Percentiles rank a stretch among this genome's conserved stretches.
Evolutionary conservation across 2,797 vertebrate species (phyloP).

Genomic region (Oryzias sinensis): DNA sequence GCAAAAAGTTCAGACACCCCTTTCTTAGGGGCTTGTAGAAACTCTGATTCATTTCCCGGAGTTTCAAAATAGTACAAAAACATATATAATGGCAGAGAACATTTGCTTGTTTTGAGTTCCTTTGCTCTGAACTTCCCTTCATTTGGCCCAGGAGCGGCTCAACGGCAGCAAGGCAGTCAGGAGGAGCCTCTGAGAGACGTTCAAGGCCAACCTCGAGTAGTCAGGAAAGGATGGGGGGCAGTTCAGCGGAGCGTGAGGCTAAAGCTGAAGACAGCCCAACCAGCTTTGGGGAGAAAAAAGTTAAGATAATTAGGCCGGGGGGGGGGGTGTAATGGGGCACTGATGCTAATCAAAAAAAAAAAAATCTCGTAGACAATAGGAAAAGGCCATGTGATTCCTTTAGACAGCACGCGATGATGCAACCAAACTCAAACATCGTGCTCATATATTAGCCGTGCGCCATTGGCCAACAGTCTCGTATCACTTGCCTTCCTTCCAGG

Average conservation of each 20-base stretch:
- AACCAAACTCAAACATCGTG: background rate
- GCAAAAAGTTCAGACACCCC: no score
- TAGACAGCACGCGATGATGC: constrained; percentile 9
- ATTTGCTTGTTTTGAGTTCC: constrained; percentile 48
- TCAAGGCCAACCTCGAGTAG: constrained; percentile 55
- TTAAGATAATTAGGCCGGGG: constrained; percentile 62
- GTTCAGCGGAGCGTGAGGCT: constrained; percentile 72
- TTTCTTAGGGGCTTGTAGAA: no score
- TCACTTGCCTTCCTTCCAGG: background rate
- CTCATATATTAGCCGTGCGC: background rate
- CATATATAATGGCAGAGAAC: background rate
- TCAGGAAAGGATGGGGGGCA: constrained; percentile 54
- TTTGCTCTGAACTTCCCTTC: constrained; percentile 16
- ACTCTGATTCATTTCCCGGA: no score
- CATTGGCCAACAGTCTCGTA: background rate
- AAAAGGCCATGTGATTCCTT: constrained; percentile 10
- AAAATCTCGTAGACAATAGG: constrained; percentile 33
- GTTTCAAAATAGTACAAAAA: no score
- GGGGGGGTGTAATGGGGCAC: constrained; percentile 32
- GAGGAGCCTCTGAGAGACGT: constrained; percentile 54
- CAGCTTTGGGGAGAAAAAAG: constrained; percentile 57
- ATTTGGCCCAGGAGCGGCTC: constrained; percentile 50
- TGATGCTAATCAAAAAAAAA: constrained; percentile 54
- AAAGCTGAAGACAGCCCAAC: constrained; percentile 66
- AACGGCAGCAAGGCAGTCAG: constrained; percentile 38